Conservation (phyloP, 2,113 vertebrate genomes). For the Aspiorhynchus laticeps region DNA sequence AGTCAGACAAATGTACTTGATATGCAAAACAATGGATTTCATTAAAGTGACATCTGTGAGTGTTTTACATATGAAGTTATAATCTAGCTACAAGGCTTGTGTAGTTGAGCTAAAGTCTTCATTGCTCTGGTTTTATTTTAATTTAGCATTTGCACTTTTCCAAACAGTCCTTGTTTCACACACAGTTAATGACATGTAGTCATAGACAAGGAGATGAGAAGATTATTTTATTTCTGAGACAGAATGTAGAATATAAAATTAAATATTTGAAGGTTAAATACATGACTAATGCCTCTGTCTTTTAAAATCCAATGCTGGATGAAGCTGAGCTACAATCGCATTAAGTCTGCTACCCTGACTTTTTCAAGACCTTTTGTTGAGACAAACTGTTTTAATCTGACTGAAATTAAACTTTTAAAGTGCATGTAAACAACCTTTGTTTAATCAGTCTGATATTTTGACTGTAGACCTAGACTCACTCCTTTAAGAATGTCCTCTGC, state of each 20-base stretch:
- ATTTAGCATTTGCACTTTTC: not conserved
- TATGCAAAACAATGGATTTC: not conserved
- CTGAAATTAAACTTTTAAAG: no score
- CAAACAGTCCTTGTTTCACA: not conserved
- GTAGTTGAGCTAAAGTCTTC: not conserved
- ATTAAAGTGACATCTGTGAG: not conserved
- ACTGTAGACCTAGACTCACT: slow-evolving; percentile 75
- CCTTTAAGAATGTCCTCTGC: slow-evolving; percentile 91
- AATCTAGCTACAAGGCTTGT: not conserved
- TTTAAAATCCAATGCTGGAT: no score
- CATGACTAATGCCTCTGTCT: no score
- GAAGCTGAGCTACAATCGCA: no score
- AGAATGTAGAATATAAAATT: no score
- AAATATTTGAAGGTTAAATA: no score
- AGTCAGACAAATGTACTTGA: not conserved
- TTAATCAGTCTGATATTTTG: not conserved
- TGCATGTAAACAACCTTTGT: no score
- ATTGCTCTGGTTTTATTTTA: not conserved
- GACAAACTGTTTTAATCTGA: not conserved
- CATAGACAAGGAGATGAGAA: no score
- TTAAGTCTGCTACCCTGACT: no score
- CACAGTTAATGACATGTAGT: no score
- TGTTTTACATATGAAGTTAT: not conserved
- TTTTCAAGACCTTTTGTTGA: not conserved
- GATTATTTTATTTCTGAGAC: no score